Percentiles rank a stretch among this genome's conserved stretches.
Conservation (phyloP, 2,888 invertebrate genomes). For the Podabrus alpinus region DNA sequence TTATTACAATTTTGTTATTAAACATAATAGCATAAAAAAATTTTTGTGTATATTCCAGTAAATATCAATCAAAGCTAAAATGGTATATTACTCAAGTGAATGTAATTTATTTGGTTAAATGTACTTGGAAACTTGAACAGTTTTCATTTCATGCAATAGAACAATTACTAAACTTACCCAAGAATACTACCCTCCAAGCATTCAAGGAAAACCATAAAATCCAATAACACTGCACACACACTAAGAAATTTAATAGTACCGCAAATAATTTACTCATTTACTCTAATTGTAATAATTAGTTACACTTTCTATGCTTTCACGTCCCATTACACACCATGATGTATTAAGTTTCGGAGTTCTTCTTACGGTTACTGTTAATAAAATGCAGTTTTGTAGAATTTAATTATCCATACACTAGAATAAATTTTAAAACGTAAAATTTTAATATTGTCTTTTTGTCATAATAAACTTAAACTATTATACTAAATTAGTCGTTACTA, state of each 20-base stretch:
- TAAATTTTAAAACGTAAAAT: not conserved
- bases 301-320: not conserved
- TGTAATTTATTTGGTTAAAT: not conserved
- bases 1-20: not conserved
- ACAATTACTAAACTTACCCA: slow-evolving; percentile 2
- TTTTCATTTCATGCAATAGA: slow-evolving; percentile 4
- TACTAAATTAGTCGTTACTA: not conserved
- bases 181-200: not conserved
- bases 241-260: slow-evolving; percentile 1
- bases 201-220: slow-evolving; percentile 3
- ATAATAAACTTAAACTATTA: not conserved
- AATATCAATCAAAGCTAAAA: not conserved
- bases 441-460: not conserved
- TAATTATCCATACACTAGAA: not conserved
- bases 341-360: not conserved
- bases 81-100: not conserved
- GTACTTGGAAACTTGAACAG: slow-evolving; percentile 2
- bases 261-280: slow-evolving; percentile 3
- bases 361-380: not conserved
- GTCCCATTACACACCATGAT: not conserved
- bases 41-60: not conserved
- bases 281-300: slow-evolving; percentile 1
- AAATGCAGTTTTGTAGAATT: not conserved
- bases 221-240: slow-evolving; percentile 5
- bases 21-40: not conserved